Evolutionary conservation across 2,888 invertebrate species (phyloP).

Genomic region (Stratiomys singularior): DNA sequence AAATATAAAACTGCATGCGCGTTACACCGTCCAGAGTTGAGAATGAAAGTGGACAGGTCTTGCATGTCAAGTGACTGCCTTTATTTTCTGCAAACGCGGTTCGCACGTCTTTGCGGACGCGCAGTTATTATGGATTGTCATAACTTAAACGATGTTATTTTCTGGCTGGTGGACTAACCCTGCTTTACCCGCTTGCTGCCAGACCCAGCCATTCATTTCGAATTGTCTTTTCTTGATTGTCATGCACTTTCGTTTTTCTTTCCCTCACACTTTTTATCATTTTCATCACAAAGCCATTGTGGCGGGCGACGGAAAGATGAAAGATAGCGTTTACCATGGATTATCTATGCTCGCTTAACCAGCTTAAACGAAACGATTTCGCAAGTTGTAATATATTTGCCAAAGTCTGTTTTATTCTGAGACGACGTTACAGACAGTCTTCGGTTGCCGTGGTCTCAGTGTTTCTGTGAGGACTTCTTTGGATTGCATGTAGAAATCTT

Average conservation of each 20-base stretch:
- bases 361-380: constrained; percentile 13
- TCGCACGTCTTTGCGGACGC: background rate
- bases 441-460: constrained; percentile 1
- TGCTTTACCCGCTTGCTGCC: background rate
- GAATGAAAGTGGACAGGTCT: constrained; percentile 44
- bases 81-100: constrained; percentile 26
- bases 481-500: constrained; percentile 13
- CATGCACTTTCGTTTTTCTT: constrained; percentile 42
- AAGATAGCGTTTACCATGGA: background rate
- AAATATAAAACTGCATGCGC: constrained; percentile 26
- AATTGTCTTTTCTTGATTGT: constrained; percentile 26
- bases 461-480: background rate
- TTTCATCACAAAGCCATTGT: constrained; percentile 1
- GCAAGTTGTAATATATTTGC: constrained; percentile 30
- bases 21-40: background rate
- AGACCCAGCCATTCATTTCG: background rate
- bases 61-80: constrained; percentile 29
- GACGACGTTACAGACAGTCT: background rate
- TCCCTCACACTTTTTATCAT: constrained; percentile 10
- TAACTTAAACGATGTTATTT: constrained; percentile 32
- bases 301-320: background rate
- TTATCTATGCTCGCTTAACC: constrained; percentile 35
- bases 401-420: constrained; percentile 21
- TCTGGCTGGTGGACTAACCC: constrained; percentile 5
- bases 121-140: constrained; percentile 27